phyloP scores from a whole-genome alignment of 2,888 invertebrate genomes.

The Odontomyia ornata region DNA sequence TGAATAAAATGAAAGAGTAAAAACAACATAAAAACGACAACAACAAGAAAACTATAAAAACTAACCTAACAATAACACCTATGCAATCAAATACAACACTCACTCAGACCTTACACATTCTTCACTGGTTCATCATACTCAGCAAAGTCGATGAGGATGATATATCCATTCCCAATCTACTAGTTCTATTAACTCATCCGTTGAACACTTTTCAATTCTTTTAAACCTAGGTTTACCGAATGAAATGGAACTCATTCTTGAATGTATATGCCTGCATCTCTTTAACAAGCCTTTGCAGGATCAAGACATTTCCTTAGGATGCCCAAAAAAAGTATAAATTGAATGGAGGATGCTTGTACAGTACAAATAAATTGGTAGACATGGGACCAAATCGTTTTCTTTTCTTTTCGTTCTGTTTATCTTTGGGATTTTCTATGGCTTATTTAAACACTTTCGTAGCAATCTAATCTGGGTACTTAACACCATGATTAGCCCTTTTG shows the following conservation, averaged over 20 bases:
- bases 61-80: too few relatives aligned
- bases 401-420: conserved; percentile 8
- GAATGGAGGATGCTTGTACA: neutral
- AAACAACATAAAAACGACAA: too few relatives aligned
- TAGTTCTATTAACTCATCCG: neutral
- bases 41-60: too few relatives aligned
- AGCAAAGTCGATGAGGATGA: neutral
- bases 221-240: neutral
- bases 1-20: neutral
- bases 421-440: conserved; percentile 21
- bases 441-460: conserved; percentile 32
- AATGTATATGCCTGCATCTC: too few relatives aligned
- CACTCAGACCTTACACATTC: neutral
- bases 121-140: neutral
- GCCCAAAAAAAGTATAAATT: neutral
- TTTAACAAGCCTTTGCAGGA: neutral
- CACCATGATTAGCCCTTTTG: conserved; percentile 36
- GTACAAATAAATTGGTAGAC: neutral
- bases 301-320: neutral
- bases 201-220: neutral
- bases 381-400: neutral
- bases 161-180: neutral
- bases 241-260: neutral
- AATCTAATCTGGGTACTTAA: conserved; percentile 36
- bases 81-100: neutral